Percentiles rank a stretch among this genome's conserved stretches.
phyloP scores from a whole-genome alignment of 2,888 invertebrate genomes.

The Agapetus fuscipes region DNA sequence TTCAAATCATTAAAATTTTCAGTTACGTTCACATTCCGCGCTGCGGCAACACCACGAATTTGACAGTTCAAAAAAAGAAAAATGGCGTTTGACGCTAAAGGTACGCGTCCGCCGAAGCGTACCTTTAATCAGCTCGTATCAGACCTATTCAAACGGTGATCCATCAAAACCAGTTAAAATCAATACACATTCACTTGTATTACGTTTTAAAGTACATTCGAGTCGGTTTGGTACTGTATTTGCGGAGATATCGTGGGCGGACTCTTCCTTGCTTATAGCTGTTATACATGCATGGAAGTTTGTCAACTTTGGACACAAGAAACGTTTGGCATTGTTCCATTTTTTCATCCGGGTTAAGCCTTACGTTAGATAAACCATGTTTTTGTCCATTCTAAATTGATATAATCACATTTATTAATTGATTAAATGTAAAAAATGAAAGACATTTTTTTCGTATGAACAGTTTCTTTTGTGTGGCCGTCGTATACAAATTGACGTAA shows the following conservation, averaged over 20 bases:
- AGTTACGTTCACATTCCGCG: too few species aligned
- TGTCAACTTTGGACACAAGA: conserved; percentile 7
- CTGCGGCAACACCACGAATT: conserved; percentile 3
- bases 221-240: too few species aligned
- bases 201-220: too few species aligned
- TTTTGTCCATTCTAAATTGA: neutral
- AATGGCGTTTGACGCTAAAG: conserved; percentile 9
- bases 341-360: conserved; percentile 1
- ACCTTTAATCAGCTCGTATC: neutral
- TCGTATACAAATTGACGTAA: neutral
- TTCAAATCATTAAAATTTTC: too few species aligned
- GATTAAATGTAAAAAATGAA: neutral
- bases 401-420: neutral
- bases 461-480: neutral
- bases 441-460: neutral
- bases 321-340: conserved; percentile 14
- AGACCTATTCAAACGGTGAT: neutral
- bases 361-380: neutral
- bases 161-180: too few species aligned
- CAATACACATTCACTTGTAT: too few species aligned
- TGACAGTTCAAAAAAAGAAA: conserved; percentile 16
- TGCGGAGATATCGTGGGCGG: neutral
- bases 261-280: neutral
- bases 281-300: conserved; percentile 8
- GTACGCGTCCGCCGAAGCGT: conserved; percentile 8